Evolutionary conservation across 2,888 invertebrate species (phyloP), one percentile per base, ranked within the genome.

Genomic region (Lordiphosa andalusiaca): DNA sequence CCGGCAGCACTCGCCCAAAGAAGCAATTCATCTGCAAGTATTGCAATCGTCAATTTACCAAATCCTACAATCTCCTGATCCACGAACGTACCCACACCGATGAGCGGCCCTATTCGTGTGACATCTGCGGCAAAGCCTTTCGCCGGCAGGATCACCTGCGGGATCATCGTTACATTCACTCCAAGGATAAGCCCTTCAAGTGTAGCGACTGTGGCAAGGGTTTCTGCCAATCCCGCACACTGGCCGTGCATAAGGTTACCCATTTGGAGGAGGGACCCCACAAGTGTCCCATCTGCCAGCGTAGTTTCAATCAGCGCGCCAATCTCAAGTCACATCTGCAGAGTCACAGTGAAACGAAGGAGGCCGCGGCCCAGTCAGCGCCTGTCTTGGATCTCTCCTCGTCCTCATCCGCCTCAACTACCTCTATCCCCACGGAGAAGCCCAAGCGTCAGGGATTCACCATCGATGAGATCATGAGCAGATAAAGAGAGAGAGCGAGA

Each of bases 101-200:
- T 88, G 98, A 98, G 90, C 92, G 98, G 63, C 98, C 98, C 9
- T 98, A 97, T 90, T 95, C 96, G 38, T 98, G 98, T 89, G 98
- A 98, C 89, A 96, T 98, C 74, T 98, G 98, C 90, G 96, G 96
- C 69, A 98, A 98, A 90, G 96, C 97, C 16, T 98, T 98, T 91
- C 92, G 98, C 67, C 92, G 98, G 81, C 98, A 98, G 91, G 98
- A 98, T 90, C 96, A 96, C 90, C 92, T 96, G 64, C 93, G 96
- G 90, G 96, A 96, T 88, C 96, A 96, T 91, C 95, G 96, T 88
- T 99, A 98, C 91, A 99, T 98, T 71, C 99, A 99, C 91, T 97
- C 97, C 71, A 98, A 98, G 88, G 98, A 98, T 90, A 99, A 99
- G 89, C 99, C 99, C 0, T 99, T 98, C 91, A 98, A 98, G 88